Evolutionary conservation across 2,113 vertebrate species (phyloP).

Genomic region (Haemorhous mexicanus): DNA sequence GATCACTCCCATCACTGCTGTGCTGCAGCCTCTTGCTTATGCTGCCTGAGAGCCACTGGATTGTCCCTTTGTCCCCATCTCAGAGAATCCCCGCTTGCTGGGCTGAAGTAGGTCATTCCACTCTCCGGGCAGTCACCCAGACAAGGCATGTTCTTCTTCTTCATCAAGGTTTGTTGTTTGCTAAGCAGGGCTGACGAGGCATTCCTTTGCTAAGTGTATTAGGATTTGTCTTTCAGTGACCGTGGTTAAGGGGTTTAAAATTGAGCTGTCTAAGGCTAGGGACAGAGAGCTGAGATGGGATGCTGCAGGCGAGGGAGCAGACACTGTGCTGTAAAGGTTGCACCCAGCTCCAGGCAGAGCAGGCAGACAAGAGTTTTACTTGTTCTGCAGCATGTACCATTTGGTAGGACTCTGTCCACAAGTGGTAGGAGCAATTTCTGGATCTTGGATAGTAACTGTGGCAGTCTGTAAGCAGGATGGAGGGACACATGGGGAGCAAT

Average conservation of each 20-base stretch:
- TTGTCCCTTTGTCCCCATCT: constrained; percentile 1
- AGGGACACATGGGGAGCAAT: neutral
- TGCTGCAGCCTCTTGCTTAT: neutral
- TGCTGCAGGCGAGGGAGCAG: neutral
- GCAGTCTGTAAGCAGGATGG: neutral
- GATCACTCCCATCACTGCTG: neutral
- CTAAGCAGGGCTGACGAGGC: neutral
- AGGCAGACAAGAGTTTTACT: neutral
- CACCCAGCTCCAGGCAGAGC: neutral
- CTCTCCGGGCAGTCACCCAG: constrained; percentile 6
- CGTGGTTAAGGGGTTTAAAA: neutral
- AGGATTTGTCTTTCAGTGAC: neutral
- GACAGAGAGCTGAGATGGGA: neutral
- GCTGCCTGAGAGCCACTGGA: neutral
- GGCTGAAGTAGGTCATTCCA: constrained; percentile 39
- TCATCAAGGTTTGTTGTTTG: constrained; percentile 33
- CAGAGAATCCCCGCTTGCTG: neutral
- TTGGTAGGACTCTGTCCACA: neutral
- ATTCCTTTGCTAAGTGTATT: neutral
- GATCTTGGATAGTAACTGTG: neutral
- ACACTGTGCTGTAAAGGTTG: neutral
- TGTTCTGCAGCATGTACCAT: neutral
- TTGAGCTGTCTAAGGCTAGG: neutral
- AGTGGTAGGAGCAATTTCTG: neutral
- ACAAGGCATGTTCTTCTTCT: constrained; percentile 7